Percentiles rank a stretch among this genome's conserved stretches.
These are phyloP conservation scores for Conchocele bisecta DNA, from an alignment of 2,888 invertebrate species.

Conservation along the genomic window DNA sequence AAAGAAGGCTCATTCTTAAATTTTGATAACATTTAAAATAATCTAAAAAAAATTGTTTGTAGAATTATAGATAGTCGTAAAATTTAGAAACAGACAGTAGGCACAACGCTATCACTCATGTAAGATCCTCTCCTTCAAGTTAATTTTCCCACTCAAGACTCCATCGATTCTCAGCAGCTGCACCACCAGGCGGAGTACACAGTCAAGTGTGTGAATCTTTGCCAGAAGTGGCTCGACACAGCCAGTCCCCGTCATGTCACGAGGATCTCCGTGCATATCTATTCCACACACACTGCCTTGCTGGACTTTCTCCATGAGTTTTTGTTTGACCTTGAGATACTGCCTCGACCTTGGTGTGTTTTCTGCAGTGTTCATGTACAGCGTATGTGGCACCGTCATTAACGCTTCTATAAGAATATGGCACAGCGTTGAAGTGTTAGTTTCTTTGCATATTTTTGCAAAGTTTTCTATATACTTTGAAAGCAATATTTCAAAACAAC, in stretches of 20 bases:
- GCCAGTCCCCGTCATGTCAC: conserved; percentile 13
- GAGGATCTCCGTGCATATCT: conserved; percentile 30
- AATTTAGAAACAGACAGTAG: no score
- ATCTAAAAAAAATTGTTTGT: no score
- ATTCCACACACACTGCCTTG: conserved; percentile 23
- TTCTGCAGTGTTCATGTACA: conserved; percentile 24
- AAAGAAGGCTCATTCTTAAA: no score
- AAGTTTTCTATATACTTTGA: conserved; percentile 33
- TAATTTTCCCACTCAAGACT: conserved; percentile 68
- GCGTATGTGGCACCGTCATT: conserved; percentile 16
- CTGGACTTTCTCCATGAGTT: conserved; percentile 12
- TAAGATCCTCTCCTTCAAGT: no score
- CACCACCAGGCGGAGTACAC: conserved; percentile 57
- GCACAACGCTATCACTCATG: no score
- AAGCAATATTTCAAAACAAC: conserved; percentile 61
- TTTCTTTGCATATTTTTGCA: conserved; percentile 12
- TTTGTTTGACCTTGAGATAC: conserved; percentile 11
- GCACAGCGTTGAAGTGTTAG: conserved; percentile 21
- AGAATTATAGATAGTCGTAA: no score
- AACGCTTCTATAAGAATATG: conserved; percentile 22
- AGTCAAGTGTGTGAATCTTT: conserved; percentile 61
- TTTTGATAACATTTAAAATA: no score
- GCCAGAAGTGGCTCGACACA: conserved; percentile 60
- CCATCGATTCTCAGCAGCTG: conserved; percentile 65
- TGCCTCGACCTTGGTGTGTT: background rate